Percentiles rank a stretch among this genome's conserved stretches.
These are phyloP conservation scores for Crossocerus cetratus DNA, from an alignment of 2,888 invertebrate genomes.

Conservation along the genomic window DNA sequence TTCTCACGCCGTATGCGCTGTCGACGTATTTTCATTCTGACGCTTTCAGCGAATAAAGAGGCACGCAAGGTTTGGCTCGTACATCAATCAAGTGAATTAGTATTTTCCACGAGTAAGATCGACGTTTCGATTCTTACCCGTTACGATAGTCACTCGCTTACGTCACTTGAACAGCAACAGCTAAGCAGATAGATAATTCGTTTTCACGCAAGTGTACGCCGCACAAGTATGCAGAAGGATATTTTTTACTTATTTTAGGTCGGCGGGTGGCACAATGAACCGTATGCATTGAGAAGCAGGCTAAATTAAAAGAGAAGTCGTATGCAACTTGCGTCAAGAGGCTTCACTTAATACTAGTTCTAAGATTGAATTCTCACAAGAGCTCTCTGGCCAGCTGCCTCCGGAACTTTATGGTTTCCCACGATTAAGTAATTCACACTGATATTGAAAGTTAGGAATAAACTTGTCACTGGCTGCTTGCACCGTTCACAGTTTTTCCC, in stretches of 20 bases:
- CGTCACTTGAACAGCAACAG: not conserved
- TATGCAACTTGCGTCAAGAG: not conserved
- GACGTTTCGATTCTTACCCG: not conserved
- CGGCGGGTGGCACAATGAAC: too few species aligned
- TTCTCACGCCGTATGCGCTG: conserved; percentile 39
- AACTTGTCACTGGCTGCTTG: too few species aligned
- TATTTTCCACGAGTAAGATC: not conserved
- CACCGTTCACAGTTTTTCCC: too few species aligned
- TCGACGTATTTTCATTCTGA: conserved; percentile 19
- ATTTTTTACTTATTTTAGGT: too few species aligned
- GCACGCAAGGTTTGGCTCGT: not conserved
- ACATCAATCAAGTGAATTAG: not conserved
- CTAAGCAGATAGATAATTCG: too few species aligned
- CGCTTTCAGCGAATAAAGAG: conserved; percentile 2
- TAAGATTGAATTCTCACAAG: too few species aligned
- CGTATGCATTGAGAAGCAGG: too few species aligned
- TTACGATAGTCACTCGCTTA: too few species aligned
- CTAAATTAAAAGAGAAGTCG: not conserved
- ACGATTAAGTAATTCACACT: not conserved
- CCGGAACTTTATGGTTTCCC: conserved; percentile 56
- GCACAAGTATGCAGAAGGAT: too few species aligned
- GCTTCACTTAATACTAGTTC: not conserved
- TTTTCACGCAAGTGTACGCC: too few species aligned
- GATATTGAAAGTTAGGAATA: conserved; percentile 4
- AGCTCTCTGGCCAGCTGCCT: conserved; percentile 1